Evolutionary conservation across 2,113 vertebrate genomes (phyloP).

Genomic region (Sebastes fasciatus): DNA sequence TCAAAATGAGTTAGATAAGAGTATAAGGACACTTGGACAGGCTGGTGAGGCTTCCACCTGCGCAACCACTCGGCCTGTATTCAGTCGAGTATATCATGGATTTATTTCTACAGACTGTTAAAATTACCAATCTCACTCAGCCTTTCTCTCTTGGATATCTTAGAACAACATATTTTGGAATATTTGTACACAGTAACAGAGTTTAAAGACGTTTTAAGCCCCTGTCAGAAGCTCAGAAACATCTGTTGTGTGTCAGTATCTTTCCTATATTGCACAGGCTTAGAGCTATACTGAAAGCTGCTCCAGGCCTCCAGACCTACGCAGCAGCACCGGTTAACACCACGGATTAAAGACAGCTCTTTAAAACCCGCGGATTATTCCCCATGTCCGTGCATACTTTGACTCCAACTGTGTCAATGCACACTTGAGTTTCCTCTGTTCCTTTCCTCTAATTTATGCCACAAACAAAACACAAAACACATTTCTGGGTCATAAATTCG

Average conservation of each 20-base stretch:
- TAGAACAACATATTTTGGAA: slow-evolving; percentile 20
- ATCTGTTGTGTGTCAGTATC: slow-evolving; percentile 51
- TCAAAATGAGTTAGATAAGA: neutral
- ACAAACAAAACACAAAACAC: slow-evolving; percentile 72
- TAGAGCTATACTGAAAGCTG: slow-evolving; percentile 51
- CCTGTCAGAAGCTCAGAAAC: slow-evolving; percentile 35
- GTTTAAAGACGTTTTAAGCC: slow-evolving; percentile 28
- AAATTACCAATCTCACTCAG: neutral
- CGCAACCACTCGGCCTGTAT: neutral
- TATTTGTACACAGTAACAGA: slow-evolving; percentile 16
- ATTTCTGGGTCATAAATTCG: slow-evolving; percentile 76
- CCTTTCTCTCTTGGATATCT: neutral
- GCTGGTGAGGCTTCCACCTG: neutral
- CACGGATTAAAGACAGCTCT: slow-evolving; percentile 63
- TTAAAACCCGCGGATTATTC: slow-evolving; percentile 62
- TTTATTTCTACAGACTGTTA: neutral
- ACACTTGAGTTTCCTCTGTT: slow-evolving; percentile 47
- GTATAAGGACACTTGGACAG: neutral
- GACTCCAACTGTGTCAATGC: slow-evolving; percentile 22
- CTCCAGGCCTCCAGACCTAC: slow-evolving; percentile 43
- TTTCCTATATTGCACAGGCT: slow-evolving; percentile 51
- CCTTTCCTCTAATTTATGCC: slow-evolving; percentile 66
- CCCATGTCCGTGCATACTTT: slow-evolving; percentile 43
- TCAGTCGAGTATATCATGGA: neutral
- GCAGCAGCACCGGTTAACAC: slow-evolving; percentile 33